These are phyloP conservation scores for Rhagonycha lutea DNA, from an alignment of 2,888 invertebrate species.

Conservation along the genomic window DNA sequence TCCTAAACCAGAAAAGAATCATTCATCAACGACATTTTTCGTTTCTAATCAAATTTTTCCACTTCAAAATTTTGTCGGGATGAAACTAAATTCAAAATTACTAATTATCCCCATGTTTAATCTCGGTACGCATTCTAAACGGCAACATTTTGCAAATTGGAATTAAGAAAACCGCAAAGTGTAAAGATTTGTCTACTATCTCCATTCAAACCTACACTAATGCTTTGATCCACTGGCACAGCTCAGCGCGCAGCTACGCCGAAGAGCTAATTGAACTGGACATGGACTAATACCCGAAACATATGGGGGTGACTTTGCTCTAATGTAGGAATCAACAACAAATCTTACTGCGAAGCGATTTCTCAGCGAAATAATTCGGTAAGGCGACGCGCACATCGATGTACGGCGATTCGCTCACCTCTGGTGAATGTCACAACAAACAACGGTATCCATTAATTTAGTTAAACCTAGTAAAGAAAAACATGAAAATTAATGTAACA, in stretches of 20 bases:
- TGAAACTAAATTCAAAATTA: not conserved
- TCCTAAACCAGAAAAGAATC: conserved; percentile 2
- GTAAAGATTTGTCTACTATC: conserved; percentile 16
- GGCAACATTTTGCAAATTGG: conserved; percentile 6
- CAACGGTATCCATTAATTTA: not conserved
- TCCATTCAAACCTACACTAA: conserved; percentile 22
- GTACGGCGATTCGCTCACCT: not conserved
- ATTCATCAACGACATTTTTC: conserved; percentile 14
- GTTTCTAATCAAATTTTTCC: not conserved
- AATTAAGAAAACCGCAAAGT: conserved; percentile 16
- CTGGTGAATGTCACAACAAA: not conserved
- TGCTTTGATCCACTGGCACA: conserved; percentile 22
- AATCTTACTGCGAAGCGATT: not conserved
- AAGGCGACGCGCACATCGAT: not conserved
- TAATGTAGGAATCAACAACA: conserved; percentile 22
- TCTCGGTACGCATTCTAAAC: not conserved
- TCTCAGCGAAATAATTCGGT: not conserved
- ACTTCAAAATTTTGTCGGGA: not conserved
- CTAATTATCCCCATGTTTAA: not conserved
- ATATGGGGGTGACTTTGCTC: conserved; percentile 14
- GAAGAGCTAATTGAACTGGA: conserved; percentile 30
- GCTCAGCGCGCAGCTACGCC: conserved; percentile 26
- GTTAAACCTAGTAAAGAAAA: not conserved
- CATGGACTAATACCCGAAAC: conserved; percentile 27
- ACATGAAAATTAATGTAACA: not conserved